Evolutionary conservation across 2,797 vertebrate species (phyloP), one percentile per base, ranked within the genome.

Genomic region (Avahi laniger): DNA sequence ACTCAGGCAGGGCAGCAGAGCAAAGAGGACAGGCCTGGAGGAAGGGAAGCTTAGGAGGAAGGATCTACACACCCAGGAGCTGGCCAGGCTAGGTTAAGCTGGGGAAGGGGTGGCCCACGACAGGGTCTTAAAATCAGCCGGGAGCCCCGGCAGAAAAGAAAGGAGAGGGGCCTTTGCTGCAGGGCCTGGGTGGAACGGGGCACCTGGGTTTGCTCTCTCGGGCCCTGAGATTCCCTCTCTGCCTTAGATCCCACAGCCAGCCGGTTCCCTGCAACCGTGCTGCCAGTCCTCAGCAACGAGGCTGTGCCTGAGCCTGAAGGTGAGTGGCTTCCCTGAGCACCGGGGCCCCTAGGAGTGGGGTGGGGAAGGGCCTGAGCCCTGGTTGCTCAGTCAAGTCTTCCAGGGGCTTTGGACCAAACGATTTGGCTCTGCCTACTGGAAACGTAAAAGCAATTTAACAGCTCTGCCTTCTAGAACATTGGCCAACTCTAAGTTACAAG

Each of bases 221-320:
- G 24, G 38, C 38, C 35, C 86, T 95, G 69, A 97, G 59, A 63
- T 46, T 82, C 52, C 17, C 30, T 70, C 54, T 96, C 94, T 97
- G 80, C n/a, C 82, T 82, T 61, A 97, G 96, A 96, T 88, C 52
- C 80, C 30, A 35, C 26, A 14, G 41, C 15, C 81, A 41, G n/a
- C 0, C 0, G 1, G 33, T 12, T 43, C 2, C 48, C 63, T 38
- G 14, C 41, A 11, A 7, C 75, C 38, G 3, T 0, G 4, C 65
- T 57, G 1, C 0, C 14, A 11, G 10, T 38, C 61, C 41, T 33
- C 57, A 7, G 24, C 0, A n/a, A 43, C 2, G 57, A 89, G 28
- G 11, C 17, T 8, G 24, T 22, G 15, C 43, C 18, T 10, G 30
- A 65, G 33, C 13, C 50, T 28, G 46, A 82, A 94, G 97, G 97